These are phyloP conservation scores for Poeciliopsis prolifica DNA, from an alignment of 2,113 vertebrate genomes.

Conservation along the genomic window DNA sequence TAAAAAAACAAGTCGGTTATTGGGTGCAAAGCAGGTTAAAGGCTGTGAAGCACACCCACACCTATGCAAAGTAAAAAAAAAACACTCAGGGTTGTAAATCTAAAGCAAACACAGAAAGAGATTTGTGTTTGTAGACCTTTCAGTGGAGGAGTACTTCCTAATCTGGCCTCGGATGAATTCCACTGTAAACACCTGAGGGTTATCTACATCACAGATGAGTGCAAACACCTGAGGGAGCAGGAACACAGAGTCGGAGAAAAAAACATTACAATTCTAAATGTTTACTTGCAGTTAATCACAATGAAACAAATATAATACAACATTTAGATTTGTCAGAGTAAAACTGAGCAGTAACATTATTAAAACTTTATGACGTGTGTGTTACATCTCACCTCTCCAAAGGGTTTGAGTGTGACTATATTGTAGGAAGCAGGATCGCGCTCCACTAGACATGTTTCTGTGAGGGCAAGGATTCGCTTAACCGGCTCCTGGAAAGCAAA, in stretches of 20 bases:
- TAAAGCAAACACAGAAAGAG: conserved; percentile 1
- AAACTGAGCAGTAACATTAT: background rate
- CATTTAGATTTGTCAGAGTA: background rate
- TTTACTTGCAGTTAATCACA: conserved; percentile 26
- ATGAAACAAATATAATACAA: conserved; percentile 15
- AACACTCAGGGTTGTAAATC: background rate
- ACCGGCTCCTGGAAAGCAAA: conserved; percentile 86
- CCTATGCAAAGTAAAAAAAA: conserved; percentile 2
- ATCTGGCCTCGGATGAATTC: conserved; percentile 98
- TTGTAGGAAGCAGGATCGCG: conserved; percentile 97
- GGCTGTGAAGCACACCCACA: background rate
- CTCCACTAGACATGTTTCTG: conserved; percentile 96
- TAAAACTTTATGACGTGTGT: background rate
- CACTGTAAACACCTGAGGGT: conserved; percentile 95
- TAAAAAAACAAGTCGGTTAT: conserved; percentile 5
- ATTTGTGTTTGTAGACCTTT: conserved; percentile 83
- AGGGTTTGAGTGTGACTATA: conserved; percentile 95
- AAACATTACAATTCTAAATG: background rate
- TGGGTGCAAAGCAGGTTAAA: background rate
- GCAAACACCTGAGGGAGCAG: conserved; percentile 88
- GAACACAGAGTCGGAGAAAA: background rate
- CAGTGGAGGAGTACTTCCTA: conserved; percentile 94
- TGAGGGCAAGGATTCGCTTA: conserved; percentile 92
- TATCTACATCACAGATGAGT: conserved; percentile 93
- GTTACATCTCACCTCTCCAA: conserved; percentile 86